Percentiles rank a stretch among this genome's conserved stretches.
Evolutionary conservation across 2,888 invertebrate genomes (phyloP).

Genomic region (Auanema freiburgensis): DNA sequence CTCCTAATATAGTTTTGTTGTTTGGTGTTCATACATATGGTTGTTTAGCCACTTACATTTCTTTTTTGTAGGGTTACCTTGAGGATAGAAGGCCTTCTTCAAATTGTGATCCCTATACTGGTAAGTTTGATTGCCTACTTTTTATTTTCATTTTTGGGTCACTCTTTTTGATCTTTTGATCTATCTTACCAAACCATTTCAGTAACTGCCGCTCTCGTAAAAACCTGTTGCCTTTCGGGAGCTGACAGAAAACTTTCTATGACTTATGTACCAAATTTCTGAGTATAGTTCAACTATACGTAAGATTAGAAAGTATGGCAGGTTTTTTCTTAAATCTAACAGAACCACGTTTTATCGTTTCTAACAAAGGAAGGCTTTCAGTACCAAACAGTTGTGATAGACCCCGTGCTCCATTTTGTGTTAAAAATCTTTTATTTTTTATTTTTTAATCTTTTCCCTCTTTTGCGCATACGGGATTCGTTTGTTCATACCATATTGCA

Average conservation of each 20-base stretch:
- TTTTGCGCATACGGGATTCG: too few species aligned
- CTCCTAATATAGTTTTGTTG: neutral
- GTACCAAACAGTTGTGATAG: too few species aligned
- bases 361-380: too few species aligned
- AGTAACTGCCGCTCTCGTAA: conserved; percentile 45
- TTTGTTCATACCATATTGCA: too few species aligned
- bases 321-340: too few species aligned
- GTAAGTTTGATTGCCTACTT: conserved; percentile 15
- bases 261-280: conserved; percentile 50
- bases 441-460: too few species aligned
- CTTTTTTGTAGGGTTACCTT: conserved; percentile 48
- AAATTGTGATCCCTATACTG: conserved; percentile 57
- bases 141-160: neutral
- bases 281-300: conserved; percentile 1
- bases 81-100: conserved; percentile 57
- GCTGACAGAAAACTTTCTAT: conserved; percentile 42
- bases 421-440: too few species aligned
- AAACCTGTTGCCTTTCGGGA: conserved; percentile 48
- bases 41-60: neutral
- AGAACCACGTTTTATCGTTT: too few species aligned
- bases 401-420: too few species aligned
- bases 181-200: neutral
- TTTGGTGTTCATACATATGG: conserved; percentile 11
- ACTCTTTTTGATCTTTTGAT: neutral
- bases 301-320: too few species aligned